These are phyloP conservation scores for Subanguina moxae DNA, from an alignment of 1,140 invertebrate genomes.

Conservation along the genomic window DNA sequence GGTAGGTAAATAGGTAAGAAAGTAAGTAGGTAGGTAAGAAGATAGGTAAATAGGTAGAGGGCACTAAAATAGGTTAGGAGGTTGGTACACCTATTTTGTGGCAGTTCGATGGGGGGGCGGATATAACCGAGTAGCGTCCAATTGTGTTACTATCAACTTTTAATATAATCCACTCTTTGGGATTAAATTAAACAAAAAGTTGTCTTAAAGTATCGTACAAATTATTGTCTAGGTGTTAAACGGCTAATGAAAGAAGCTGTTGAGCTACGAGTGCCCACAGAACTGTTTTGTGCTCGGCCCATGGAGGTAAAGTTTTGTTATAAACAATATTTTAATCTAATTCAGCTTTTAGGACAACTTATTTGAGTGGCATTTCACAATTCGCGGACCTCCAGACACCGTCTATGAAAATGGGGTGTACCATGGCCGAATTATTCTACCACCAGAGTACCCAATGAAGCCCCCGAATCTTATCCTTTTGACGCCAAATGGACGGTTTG, in stretches of 20 bases:
- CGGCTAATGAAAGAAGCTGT: slow-evolving; percentile 84
- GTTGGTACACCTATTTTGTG: no score
- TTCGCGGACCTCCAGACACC: slow-evolving; percentile 43
- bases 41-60: no score
- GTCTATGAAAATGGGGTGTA: slow-evolving; percentile 62
- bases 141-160: no score
- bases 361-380: slow-evolving; percentile 96
- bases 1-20: no score
- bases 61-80: no score
- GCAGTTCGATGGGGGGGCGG: no score
- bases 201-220: neutral
- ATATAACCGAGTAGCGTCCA: no score
- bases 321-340: neutral
- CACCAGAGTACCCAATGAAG: slow-evolving; percentile 92
- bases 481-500: slow-evolving; percentile 83
- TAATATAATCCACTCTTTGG: no score
- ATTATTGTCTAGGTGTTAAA: slow-evolving; percentile 74
- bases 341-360: slow-evolving; percentile 71
- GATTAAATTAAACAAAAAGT: neutral
- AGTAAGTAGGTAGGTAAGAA: no score
- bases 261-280: slow-evolving; percentile 75
- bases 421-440: slow-evolving; percentile 75
- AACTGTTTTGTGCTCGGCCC: slow-evolving; percentile 83
- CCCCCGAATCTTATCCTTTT: slow-evolving; percentile 88
- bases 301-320: slow-evolving; percentile 67